Evolutionary conservation across 2,797 vertebrate species (phyloP).

Genomic region (Phataginus tetradactyla): DNA sequence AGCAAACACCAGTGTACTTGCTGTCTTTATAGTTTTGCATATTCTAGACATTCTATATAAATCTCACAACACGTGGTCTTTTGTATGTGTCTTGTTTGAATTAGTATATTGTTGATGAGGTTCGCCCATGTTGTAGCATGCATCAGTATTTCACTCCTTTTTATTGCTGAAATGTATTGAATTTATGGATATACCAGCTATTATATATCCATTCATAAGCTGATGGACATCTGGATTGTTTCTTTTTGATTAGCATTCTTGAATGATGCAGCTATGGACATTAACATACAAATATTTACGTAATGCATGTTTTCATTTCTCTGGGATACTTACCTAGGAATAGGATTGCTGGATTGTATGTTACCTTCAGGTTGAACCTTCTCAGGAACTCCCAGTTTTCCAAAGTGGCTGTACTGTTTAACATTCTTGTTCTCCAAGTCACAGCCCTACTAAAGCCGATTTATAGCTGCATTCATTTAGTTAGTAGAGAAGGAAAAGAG

Average conservation of each 20-base stretch:
- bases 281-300: neutral
- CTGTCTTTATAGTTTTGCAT: neutral
- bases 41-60: neutral
- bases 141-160: neutral
- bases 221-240: neutral
- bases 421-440: neutral
- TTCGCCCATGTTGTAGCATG: neutral
- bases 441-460: neutral
- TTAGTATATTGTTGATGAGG: neutral
- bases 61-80: neutral
- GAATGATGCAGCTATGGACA: neutral
- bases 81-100: neutral
- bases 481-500: neutral
- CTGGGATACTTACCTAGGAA: neutral
- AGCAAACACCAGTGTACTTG: neutral
- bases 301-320: neutral
- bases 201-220: neutral
- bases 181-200: neutral
- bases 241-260: neutral
- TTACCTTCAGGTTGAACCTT: neutral
- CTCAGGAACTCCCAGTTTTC: neutral
- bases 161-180: neutral
- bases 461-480: neutral
- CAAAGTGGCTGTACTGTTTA: neutral
- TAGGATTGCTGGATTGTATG: neutral